A percentile compares a stretch with the other conserved stretches of the same genome.
Conservation (phyloP, 2,888 invertebrate species). For the Argyra leucocephala region DNA sequence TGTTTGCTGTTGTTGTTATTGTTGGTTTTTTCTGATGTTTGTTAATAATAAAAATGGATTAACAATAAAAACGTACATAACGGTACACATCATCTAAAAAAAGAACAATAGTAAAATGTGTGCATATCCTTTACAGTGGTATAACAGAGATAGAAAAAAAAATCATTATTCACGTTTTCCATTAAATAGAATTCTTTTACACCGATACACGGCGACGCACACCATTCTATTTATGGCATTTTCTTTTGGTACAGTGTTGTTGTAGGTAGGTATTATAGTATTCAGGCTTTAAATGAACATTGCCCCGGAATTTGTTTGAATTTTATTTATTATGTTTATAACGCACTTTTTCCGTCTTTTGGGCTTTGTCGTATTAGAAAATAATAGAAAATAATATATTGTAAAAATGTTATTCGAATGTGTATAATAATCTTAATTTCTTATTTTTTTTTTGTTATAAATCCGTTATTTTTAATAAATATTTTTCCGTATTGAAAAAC, state of each 20-base stretch:
- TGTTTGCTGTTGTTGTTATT: neutral
- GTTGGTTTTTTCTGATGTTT: neutral
- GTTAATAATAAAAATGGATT: conserved; percentile 6
- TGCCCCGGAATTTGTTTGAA: neutral
- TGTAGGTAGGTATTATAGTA: too few relatives aligned
- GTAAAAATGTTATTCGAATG: neutral
- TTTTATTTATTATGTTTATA: neutral
- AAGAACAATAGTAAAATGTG: neutral
- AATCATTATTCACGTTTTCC: neutral
- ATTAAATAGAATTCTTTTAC: neutral
- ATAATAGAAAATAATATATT: too few relatives aligned
- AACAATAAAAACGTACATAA: conserved; percentile 2
- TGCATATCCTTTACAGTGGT: neutral
- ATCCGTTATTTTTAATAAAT: too few relatives aligned
- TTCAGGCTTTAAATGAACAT: neutral
- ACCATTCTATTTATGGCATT: neutral
- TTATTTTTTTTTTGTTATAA: too few relatives aligned
- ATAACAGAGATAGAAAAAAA: neutral
- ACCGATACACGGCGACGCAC: neutral
- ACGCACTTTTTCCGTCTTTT: neutral
- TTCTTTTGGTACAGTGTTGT: neutral
- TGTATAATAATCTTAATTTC: too few relatives aligned
- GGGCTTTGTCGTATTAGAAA: neutral
- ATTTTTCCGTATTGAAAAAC: too few relatives aligned
- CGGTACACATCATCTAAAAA: neutral